Conservation (phyloP, 2,113 vertebrate species). For the Hyla sarda region DNA sequence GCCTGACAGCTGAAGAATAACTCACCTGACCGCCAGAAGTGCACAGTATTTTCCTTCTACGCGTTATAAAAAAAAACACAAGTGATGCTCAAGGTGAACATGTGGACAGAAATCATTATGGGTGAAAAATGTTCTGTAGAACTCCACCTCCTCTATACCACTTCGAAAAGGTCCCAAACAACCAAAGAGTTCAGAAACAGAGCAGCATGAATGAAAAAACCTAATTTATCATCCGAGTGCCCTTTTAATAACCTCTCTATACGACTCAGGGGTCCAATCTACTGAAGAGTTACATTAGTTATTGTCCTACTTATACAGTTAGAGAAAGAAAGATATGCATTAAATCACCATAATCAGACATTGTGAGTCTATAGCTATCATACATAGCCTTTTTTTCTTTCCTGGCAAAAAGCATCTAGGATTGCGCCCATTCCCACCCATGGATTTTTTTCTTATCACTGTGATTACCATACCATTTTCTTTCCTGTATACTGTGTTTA, state of each 20-base stretch:
- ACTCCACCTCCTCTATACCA: neutral
- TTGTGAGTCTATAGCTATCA: neutral
- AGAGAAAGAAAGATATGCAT: slow-evolving; percentile 9
- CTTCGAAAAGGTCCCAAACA: neutral
- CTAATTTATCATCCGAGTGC: slow-evolving; percentile 50
- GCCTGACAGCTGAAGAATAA: neutral
- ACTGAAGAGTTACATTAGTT: slow-evolving; percentile 39
- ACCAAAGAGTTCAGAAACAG: slow-evolving; percentile 7
- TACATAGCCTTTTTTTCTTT: neutral
- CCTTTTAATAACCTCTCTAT: slow-evolving; percentile 54
- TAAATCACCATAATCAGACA: slow-evolving; percentile 47
- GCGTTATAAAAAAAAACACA: slow-evolving; percentile 4
- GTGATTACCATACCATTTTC: neutral
- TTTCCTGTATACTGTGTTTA: neutral
- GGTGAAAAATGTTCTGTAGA: slow-evolving; percentile 6
- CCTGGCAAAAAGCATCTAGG: neutral
- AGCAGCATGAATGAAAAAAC: slow-evolving; percentile 30
- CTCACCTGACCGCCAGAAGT: neutral
- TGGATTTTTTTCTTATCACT: neutral
- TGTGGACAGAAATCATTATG: neutral
- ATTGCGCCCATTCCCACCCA: neutral
- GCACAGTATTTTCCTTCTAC: neutral
- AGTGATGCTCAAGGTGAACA: neutral
- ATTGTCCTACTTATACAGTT: slow-evolving; percentile 36
- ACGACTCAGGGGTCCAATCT: slow-evolving; percentile 42